Base-by-base conservation (phyloP, 64 coral and sea anemone species). In the Pocillopora verrucosa region DNA sequence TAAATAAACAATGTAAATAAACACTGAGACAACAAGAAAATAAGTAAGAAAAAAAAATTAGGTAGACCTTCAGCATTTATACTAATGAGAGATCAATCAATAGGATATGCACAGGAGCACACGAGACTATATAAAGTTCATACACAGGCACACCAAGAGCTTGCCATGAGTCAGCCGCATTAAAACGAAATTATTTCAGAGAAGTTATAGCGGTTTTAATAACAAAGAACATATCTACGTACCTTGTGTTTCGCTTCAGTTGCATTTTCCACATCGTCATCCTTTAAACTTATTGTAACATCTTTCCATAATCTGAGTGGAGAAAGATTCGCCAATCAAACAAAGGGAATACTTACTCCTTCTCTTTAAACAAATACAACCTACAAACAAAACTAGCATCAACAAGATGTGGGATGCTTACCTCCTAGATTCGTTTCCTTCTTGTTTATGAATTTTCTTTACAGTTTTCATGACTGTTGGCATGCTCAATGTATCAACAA, bases 171-270 rank as follows among this genome's bases (percentile, higher is more conserved):
- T 51, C 41, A 51, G 30, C 30, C 30, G 30, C 41, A 51, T 51
- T 4, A 51, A 51, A 51, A 51, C 41, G 41, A 51, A 51, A 51
- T 51, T 51, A 51, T 51, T 51, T 51, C 41, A 51, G 7, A 51
- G 3, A 51, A 51, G 41, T 7, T 51, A 51, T 51, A 3, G 7
- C 3, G 41, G 7, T 51, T 51, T 51, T 12, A 56, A 59, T 51
- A 6, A 13, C 34, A 76, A 56, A 2, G 34, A 36, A 61, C 1
- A 1, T 51, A 51, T 51, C 7, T 82, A 3, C 76, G 26, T 82
- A 99, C 97, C 94, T 93, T 99, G 85, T 95, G 97, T 89, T 99
- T 99, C 36, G 75, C 63, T 14, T 86, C 97, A 15, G 97, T 99
- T 9, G 97, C 97, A 61, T 82, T 93, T 75, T 95, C 97, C 16